Evolutionary conservation across 2,888 invertebrate species (phyloP).

Genomic region (Lasioglossum vierecki): DNA sequence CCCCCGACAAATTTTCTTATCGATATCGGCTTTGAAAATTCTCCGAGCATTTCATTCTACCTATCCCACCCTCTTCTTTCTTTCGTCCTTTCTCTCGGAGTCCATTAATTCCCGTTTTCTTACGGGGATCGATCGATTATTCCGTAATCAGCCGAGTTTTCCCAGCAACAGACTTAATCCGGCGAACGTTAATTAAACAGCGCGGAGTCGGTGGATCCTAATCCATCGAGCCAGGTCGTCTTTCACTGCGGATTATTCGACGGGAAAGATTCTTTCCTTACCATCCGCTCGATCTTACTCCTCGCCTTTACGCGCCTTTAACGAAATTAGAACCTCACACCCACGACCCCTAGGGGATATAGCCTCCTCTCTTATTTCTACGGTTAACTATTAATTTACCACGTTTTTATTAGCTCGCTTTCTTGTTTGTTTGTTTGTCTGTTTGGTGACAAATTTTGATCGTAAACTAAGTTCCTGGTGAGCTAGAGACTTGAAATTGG

Average conservation of each 20-base stretch:
- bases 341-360: too few species aligned
- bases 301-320: conserved; percentile 36
- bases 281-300: conserved; percentile 40
- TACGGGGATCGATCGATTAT: conserved; percentile 49
- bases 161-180: conserved; percentile 66
- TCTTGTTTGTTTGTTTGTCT: too few species aligned
- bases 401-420: too few species aligned
- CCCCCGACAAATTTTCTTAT: background rate
- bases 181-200: conserved; percentile 68
- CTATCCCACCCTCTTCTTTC: background rate
- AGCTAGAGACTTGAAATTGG: too few species aligned
- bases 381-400: conserved; percentile 20
- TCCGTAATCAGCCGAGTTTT: conserved; percentile 59
- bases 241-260: conserved; percentile 65
- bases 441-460: too few species aligned
- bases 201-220: conserved; percentile 59
- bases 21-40: conserved; percentile 9
- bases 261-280: conserved; percentile 22
- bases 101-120: background rate
- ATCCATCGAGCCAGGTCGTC: conserved; percentile 59
- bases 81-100: background rate
- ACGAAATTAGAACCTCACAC: conserved; percentile 32
- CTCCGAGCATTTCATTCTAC: background rate
- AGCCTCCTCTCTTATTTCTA: conserved; percentile 14
- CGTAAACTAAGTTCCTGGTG: too few species aligned